Evolutionary conservation across 64 coral and sea anemone species (phyloP).

Genomic region (Pocillopora verrucosa): DNA sequence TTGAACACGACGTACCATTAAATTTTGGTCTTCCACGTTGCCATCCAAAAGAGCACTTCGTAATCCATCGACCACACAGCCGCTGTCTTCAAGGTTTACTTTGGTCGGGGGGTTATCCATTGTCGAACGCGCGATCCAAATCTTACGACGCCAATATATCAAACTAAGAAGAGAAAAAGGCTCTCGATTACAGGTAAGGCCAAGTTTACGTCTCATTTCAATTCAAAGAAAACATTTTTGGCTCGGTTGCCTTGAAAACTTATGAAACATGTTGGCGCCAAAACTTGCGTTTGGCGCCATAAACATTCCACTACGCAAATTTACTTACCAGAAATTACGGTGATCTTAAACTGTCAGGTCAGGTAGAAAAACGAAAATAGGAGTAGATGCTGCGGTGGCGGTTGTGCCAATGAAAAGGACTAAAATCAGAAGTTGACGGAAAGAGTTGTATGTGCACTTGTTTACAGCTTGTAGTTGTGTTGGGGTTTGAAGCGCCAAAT

Average conservation of each 20-base stretch:
- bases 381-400: no score
- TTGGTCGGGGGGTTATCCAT: slow-evolving; percentile 12
- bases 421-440: background rate
- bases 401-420: background rate
- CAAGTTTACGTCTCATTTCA: background rate
- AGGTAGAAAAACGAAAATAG: background rate
- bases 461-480: background rate
- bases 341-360: background rate
- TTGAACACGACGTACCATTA: background rate
- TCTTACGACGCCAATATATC: background rate
- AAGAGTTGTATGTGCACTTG: background rate
- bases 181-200: background rate
- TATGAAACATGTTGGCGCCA: background rate
- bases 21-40: background rate
- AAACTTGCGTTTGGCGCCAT: background rate
- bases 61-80: slow-evolving; percentile 18
- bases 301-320: background rate
- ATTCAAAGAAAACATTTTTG: background rate
- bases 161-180: background rate
- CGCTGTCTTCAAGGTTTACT: slow-evolving; percentile 37
- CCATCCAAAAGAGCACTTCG: background rate
- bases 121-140: background rate
- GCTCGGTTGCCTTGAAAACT: background rate
- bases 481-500: background rate
- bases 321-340: background rate